These are phyloP conservation scores for Slavum lentiscoides DNA, from an alignment of 2,888 invertebrate genomes.

Conservation along the genomic window DNA sequence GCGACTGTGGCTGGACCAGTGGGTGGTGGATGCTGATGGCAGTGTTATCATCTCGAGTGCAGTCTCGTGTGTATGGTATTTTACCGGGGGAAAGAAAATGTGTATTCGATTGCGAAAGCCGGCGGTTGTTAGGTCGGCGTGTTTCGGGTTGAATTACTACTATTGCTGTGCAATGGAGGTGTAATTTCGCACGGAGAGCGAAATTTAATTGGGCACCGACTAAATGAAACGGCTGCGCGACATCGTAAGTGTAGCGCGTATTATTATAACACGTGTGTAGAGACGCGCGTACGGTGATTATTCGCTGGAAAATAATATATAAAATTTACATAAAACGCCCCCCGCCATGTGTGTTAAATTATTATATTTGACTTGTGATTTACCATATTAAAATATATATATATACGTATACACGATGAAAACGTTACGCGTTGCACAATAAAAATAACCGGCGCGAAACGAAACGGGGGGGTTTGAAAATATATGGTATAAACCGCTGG, in stretches of 20 bases:
- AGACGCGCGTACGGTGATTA: not conserved
- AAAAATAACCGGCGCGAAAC: too few species aligned
- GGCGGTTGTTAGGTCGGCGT: conserved; percentile 1
- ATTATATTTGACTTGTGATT: too few species aligned
- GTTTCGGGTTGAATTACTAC: not conserved
- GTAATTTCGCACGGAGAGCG: conserved; percentile 10
- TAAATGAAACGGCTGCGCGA: too few species aligned
- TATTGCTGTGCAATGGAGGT: conserved; percentile 26
- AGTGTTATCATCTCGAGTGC: not conserved
- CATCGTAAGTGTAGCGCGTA: too few species aligned
- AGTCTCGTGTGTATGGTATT: not conserved
- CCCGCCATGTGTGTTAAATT: too few species aligned
- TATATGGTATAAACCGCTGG: too few species aligned
- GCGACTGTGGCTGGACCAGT: too few species aligned
- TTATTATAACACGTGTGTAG: too few species aligned
- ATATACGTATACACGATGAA: conserved; percentile 6
- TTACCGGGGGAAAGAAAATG: conserved; percentile 6
- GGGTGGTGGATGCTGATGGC: too few species aligned
- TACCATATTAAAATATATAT: conserved; percentile 3
- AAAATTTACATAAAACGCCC: conserved; percentile 14
- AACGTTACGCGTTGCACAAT: too few species aligned
- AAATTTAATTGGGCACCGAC: conserved; percentile 21
- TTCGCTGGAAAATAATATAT: not conserved
- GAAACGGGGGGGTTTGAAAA: too few species aligned
- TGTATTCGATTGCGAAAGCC: conserved; percentile 10